A percentile compares a stretch with the other conserved stretches of the same genome.
Conservation (phyloP, 2,113 vertebrate genomes). For the Chaetorhynchus papuensis region DNA sequence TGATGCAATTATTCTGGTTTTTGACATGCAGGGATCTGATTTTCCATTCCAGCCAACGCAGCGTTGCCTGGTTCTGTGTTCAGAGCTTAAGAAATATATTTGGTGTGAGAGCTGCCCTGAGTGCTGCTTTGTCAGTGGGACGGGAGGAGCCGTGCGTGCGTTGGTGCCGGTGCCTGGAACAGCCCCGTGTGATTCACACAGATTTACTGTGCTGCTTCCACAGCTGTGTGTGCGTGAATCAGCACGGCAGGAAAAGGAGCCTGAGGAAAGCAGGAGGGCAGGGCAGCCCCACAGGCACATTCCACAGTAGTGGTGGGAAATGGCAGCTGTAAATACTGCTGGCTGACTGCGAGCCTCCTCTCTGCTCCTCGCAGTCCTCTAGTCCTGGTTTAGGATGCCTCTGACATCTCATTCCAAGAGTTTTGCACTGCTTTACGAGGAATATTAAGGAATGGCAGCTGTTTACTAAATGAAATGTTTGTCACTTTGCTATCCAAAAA, state of each 20-base stretch:
- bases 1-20: neutral
- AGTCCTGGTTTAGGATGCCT: neutral
- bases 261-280: neutral
- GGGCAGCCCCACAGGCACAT: neutral
- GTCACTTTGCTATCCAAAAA: neutral
- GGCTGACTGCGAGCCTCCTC: neutral
- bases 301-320: neutral
- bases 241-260: neutral
- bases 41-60: neutral
- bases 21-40: neutral
- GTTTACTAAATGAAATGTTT: neutral
- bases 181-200: neutral
- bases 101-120: neutral
- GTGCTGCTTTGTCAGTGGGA: neutral
- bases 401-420: neutral
- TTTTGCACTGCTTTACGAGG: neutral
- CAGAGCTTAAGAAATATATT: neutral
- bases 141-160: neutral
- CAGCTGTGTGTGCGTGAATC: neutral
- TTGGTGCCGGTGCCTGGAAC: neutral
- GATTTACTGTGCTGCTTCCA: neutral
- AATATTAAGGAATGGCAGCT: neutral
- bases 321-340: neutral
- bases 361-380: neutral
- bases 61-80: neutral